A percentile compares a stretch with the other conserved stretches of the same genome.
Conservation (phyloP, 2,888 invertebrate genomes). For the Ophion slaviceki region DNA sequence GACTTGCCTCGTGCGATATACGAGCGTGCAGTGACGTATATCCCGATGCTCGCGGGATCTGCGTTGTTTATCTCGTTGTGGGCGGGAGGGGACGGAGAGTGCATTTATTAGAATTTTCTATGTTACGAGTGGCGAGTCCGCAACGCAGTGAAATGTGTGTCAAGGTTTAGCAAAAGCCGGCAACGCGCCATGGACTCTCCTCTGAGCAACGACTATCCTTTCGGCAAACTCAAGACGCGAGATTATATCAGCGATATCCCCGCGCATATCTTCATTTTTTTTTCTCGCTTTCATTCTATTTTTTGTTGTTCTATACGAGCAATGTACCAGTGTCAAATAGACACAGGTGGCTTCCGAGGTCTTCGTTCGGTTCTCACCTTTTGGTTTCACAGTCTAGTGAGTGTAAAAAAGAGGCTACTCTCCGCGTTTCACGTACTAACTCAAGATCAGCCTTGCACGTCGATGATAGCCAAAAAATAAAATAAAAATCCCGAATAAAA, state of each 20-base stretch:
- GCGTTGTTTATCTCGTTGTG: constrained; percentile 41
- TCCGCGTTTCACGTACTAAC: background rate
- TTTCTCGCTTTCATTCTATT: constrained; percentile 1
- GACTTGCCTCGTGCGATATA: constrained; percentile 23
- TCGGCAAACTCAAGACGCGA: constrained; percentile 48
- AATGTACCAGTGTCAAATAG: constrained; percentile 23
- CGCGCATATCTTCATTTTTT: background rate
- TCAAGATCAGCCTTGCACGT: background rate
- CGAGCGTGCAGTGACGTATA: constrained; percentile 30
- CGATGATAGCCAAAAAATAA: background rate
- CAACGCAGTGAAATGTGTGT: constrained; percentile 56
- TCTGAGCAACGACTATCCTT: constrained; percentile 48
- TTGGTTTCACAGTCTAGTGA: constrained; percentile 26
- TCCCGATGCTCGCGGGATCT: constrained; percentile 23
- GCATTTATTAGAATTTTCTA: constrained; percentile 54
- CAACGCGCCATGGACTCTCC: constrained; percentile 24
- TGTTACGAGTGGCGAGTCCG: constrained; percentile 29
- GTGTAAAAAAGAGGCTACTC: constrained; percentile 10
- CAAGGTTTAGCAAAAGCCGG: constrained; percentile 56
- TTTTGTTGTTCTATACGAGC: background rate
- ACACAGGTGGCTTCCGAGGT: constrained; percentile 41
- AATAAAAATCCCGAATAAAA: too few relatives aligned
- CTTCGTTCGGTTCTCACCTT: constrained; percentile 17
- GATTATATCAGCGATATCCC: constrained; percentile 8
- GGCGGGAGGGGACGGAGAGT: constrained; percentile 32